Percentiles rank a stretch among this genome's conserved stretches.
phyloP scores from a whole-genome alignment of 2,888 invertebrate genomes.

The Athrips mouffetella region DNA sequence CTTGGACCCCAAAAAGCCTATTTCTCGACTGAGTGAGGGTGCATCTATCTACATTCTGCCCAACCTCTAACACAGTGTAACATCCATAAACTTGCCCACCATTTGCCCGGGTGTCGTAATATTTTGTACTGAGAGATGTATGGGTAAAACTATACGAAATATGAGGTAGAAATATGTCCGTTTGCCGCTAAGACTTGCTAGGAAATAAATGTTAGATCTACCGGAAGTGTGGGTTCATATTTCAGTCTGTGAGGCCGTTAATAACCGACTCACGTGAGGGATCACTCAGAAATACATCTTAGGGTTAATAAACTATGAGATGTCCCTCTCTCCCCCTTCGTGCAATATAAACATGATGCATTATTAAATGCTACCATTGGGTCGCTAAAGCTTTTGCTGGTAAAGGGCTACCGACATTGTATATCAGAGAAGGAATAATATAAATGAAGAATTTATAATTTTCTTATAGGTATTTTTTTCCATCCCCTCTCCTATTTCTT shows the following conservation, averaged over 20 bases:
- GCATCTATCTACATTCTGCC: conserved; percentile 31
- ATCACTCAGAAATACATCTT: conserved; percentile 31
- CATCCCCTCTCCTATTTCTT: no score
- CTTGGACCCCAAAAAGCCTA: conserved; percentile 11
- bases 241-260: conserved; percentile 60
- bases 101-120: conserved; percentile 24
- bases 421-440: no score
- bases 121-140: conserved; percentile 27
- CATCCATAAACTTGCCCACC: conserved; percentile 8
- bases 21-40: conserved; percentile 55
- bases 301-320: conserved; percentile 60
- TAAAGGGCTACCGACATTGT: no score
- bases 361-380: not conserved
- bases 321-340: not conserved
- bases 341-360: not conserved
- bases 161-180: conserved; percentile 27
- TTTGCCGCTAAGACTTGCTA: conserved; percentile 26
- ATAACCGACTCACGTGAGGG: conserved; percentile 42
- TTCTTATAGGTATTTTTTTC: no score
- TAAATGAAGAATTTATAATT: no score
- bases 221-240: conserved; percentile 60
- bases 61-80: conserved; percentile 1
- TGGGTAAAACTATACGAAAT: conserved; percentile 17
- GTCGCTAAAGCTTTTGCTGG: not conserved
- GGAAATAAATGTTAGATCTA: conserved; percentile 24